phyloP scores from a whole-genome alignment of 2,888 invertebrate species.

The Agrochola lychnidis region DNA sequence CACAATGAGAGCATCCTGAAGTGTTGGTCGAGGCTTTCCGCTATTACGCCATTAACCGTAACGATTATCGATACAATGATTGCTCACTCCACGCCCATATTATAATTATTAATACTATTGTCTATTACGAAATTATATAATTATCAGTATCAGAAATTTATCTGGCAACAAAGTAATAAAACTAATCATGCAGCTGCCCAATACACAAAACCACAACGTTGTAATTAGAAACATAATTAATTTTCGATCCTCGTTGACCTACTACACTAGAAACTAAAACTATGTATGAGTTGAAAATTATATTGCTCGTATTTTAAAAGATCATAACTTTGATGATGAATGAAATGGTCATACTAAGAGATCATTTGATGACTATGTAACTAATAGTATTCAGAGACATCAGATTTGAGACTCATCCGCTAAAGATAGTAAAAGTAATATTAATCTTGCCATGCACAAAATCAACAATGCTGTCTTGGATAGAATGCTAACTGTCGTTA shows the following conservation, averaged over 20 bases:
- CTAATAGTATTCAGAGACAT: background rate
- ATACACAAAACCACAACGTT: conserved; percentile 31
- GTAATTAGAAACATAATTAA: conserved; percentile 47
- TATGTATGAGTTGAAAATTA: background rate
- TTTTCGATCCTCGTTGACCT: conserved; percentile 29
- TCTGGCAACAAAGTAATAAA: conserved; percentile 18
- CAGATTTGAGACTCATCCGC: background rate
- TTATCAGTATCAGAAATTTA: conserved; percentile 20
- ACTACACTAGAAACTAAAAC: conserved; percentile 10
- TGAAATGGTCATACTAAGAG: background rate
- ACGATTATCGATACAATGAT: too few species aligned
- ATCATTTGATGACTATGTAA: background rate
- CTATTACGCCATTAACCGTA: too few species aligned
- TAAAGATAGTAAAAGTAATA: background rate
- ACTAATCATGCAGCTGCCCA: conserved; percentile 40
- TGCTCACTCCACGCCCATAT: too few species aligned
- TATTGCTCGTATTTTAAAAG: background rate
- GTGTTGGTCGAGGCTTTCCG: too few species aligned
- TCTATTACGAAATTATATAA: conserved; percentile 9
- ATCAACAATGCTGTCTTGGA: too few species aligned
- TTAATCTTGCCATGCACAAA: background rate
- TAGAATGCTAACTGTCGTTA: background rate
- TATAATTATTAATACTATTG: too few species aligned
- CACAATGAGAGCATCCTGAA: too few species aligned
- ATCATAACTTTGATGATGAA: background rate